Base-by-base conservation (phyloP, 2,113 vertebrate genomes). In the Riparia riparia region DNA sequence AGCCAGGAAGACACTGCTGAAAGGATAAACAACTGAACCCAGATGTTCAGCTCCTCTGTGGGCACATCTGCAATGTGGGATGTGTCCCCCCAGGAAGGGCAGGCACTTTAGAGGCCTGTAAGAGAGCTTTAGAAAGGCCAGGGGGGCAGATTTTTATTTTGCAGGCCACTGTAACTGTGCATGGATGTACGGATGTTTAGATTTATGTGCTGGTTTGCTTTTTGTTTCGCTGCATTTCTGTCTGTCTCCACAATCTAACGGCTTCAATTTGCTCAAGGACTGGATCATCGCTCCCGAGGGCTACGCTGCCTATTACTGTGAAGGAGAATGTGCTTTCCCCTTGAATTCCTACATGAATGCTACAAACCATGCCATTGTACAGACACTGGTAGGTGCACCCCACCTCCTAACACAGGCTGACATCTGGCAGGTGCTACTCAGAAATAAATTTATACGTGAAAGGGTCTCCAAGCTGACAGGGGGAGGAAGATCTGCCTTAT, bases 291-390 rank as follows among this genome's bases (percentile, higher is more conserved):
- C 99, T 80, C 99, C 99, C 0, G 99, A 99, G 89, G 99, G 99
- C 91, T 99, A 99, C 0, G 99, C 99, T 4, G 99, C 99, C 0
- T 99, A 99, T 97, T 99, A 99, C 97, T 99, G 99, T 58, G 99
- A 99, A 97, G 99, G 99, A 78, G 99, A 99, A 97, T 99, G 99
- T 25, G 99, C 99, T 97, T 99, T 99, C 97, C 99, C 99, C 0
- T 92, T 99, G 89, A 99, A 99, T 82, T 99, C 99, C 51, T 99
- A 99, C 97, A 99, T 99, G 99, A 99, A 99, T 1, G 99, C 99
- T 89, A 99, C 99, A 96, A 99, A 99, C 77, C 99, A 99, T 7
- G 99, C 99, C 97, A 99, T 99, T 85, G 99, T 99, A 72, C 99
- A 99, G 98, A 99, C 99, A 57, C 98, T 99, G 96, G 99, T 99